Percentiles rank a stretch among this genome's conserved stretches.
Evolutionary conservation across 64 coral and sea anemone species (phyloP).

Genomic region (Catalaphyllia jardinei): DNA sequence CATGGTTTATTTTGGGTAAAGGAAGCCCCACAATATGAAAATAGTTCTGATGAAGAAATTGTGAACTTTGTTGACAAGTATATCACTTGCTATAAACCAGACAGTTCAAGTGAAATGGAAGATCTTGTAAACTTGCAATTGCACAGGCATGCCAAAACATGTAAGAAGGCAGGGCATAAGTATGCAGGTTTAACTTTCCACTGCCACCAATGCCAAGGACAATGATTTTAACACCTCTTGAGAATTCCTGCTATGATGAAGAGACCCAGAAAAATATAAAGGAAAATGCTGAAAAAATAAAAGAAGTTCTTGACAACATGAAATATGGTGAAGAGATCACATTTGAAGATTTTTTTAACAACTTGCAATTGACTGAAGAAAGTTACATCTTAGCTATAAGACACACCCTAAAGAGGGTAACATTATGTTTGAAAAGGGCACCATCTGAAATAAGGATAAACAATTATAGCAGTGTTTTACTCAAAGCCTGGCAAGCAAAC

Average conservation of each 20-base stretch:
- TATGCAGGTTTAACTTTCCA: slow-evolving; percentile 51
- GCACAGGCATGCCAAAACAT: slow-evolving; percentile 31
- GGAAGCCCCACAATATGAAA: slow-evolving; percentile 29
- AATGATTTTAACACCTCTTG: slow-evolving; percentile 39
- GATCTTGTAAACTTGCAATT: slow-evolving; percentile 37
- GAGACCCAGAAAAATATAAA: slow-evolving; percentile 18
- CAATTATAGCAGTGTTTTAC: slow-evolving; percentile 6
- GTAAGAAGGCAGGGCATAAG: slow-evolving; percentile 28
- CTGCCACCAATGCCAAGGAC: slow-evolving; percentile 39
- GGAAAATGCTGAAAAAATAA: slow-evolving; percentile 12
- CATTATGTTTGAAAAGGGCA: slow-evolving; percentile 34
- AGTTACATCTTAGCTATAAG: slow-evolving; percentile 22
- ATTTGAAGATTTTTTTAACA: slow-evolving; percentile 41
- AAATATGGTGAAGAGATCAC: slow-evolving; percentile 39
- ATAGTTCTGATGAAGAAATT: slow-evolving; percentile 24
- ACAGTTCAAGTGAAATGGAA: slow-evolving; percentile 1
- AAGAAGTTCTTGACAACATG: slow-evolving; percentile 18
- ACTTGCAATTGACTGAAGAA: slow-evolving; percentile 31
- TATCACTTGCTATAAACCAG: slow-evolving; percentile 22
- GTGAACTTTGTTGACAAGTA: slow-evolving; percentile 50
- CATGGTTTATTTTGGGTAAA: slow-evolving; percentile 42
- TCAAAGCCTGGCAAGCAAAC: slow-evolving; percentile 34
- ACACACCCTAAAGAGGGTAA: background rate
- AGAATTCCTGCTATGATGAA: slow-evolving; percentile 6
- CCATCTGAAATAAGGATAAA: slow-evolving; percentile 53